Evolutionary conservation across 2,113 vertebrate species (phyloP).

Genomic region (Microtus richardsoni): DNA sequence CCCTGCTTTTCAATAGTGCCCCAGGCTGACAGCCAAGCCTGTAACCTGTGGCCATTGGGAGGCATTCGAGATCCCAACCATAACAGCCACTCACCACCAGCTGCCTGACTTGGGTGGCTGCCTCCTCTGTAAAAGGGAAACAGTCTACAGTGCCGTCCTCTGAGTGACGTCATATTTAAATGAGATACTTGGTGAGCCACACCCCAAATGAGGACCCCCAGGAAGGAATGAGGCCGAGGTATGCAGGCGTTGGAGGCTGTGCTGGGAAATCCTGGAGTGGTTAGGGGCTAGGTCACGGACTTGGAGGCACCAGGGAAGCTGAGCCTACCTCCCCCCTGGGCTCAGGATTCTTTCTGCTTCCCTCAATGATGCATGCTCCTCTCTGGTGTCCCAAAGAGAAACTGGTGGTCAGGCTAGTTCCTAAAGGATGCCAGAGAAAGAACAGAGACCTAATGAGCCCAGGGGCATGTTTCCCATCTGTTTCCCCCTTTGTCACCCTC

Average conservation of each 20-base stretch:
- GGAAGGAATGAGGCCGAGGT: background rate
- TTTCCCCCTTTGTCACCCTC: background rate
- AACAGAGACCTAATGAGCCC: background rate
- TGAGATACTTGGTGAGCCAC: background rate
- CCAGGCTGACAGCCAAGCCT: background rate
- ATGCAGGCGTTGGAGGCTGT: background rate
- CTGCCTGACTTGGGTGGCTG: background rate
- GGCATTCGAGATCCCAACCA: background rate
- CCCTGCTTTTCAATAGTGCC: background rate
- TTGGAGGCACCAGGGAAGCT: background rate
- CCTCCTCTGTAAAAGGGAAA: conserved; percentile 32
- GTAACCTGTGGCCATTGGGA: background rate
- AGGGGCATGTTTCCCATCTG: background rate
- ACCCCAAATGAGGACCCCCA: background rate
- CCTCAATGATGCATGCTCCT: background rate
- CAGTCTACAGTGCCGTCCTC: background rate
- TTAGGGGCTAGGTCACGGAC: background rate
- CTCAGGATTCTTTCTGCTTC: background rate
- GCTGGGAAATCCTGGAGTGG: background rate
- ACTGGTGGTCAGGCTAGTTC: background rate
- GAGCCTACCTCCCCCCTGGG: background rate
- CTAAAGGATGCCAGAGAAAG: background rate
- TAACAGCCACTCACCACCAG: background rate
- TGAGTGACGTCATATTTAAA: conserved; percentile 15
- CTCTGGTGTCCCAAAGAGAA: background rate